A percentile compares a stretch with the other conserved stretches of the same genome.
Conservation (phyloP, 2,797 vertebrate species). For the Pipistrellus kuhlii region DNA sequence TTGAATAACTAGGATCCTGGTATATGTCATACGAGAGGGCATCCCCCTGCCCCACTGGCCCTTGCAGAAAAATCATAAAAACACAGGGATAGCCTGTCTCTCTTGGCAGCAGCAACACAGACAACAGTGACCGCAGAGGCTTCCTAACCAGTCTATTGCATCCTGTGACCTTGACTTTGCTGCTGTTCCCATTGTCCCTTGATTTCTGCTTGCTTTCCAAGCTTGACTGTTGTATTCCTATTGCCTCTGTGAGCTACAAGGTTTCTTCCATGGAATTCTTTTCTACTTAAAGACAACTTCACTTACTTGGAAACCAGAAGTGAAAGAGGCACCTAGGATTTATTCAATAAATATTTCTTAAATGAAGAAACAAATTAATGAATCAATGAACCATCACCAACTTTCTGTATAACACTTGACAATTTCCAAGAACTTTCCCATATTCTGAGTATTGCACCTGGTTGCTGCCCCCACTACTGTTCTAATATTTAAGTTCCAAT, state of each 20-base stretch:
- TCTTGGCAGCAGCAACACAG: not conserved
- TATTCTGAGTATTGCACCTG: not conserved
- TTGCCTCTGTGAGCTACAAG: not conserved
- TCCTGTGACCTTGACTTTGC: not conserved
- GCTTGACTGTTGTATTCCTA: not conserved
- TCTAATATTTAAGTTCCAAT: conserved; percentile 38
- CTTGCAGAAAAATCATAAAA: not conserved
- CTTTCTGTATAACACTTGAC: conserved; percentile 1
- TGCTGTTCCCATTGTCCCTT: not conserved
- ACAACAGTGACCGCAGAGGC: not conserved
- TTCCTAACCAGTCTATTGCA: not conserved
- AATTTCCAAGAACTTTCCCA: not conserved
- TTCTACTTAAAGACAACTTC: not conserved
- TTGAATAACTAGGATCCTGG: not conserved
- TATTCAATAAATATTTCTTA: not conserved
- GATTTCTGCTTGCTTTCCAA: not conserved
- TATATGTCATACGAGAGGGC: not conserved
- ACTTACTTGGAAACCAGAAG: conserved; percentile 1
- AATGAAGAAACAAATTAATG: not conserved
- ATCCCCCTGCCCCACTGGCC: not conserved
- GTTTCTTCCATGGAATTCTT: not conserved
- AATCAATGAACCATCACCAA: not conserved
- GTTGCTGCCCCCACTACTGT: not conserved
- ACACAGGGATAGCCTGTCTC: not conserved
- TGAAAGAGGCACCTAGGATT: not conserved